These are phyloP conservation scores for Henricia sp. DNA, from an alignment of 53 echinoderm and acorn worm species.

Conservation along the genomic window DNA sequence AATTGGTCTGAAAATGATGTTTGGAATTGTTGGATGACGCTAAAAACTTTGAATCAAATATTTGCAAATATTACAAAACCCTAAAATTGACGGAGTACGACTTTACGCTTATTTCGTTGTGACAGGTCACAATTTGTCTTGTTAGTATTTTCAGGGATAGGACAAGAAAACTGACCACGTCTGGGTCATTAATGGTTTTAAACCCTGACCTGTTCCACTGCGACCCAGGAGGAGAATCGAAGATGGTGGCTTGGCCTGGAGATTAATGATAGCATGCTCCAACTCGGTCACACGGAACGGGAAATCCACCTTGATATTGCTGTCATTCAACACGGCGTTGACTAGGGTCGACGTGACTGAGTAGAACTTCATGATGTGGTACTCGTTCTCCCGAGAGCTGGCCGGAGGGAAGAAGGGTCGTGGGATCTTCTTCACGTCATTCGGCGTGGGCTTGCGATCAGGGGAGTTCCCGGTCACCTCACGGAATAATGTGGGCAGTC, in stretches of 20 bases:
- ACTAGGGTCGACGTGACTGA: slow-evolving; percentile 66
- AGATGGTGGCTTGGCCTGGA: slow-evolving; percentile 55
- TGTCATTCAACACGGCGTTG: slow-evolving; percentile 64
- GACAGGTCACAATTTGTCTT: too few relatives aligned
- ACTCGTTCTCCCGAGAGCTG: slow-evolving; percentile 72
- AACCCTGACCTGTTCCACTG: slow-evolving; percentile 69
- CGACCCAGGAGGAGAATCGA: slow-evolving; percentile 65
- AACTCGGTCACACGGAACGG: slow-evolving; percentile 75
- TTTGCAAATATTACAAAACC: too few relatives aligned
- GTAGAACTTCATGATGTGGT: slow-evolving; percentile 81
- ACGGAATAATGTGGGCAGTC: slow-evolving; percentile 56
- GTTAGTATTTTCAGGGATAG: too few relatives aligned
- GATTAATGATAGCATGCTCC: slow-evolving; percentile 73
- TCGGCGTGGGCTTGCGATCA: not conserved
- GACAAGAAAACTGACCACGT: too few relatives aligned
- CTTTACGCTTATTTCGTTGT: too few relatives aligned
- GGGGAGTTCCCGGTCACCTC: slow-evolving; percentile 52
- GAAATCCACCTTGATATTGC: slow-evolving; percentile 68
- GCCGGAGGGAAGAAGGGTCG: slow-evolving; percentile 66
- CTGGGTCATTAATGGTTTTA: not conserved
- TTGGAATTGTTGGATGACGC: too few relatives aligned
- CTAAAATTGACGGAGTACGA: too few relatives aligned
- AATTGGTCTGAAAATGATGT: too few relatives aligned
- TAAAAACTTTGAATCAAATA: too few relatives aligned
- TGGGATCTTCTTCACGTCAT: slow-evolving; percentile 15